These are phyloP conservation scores for Polyodon spathula DNA, from an alignment of 2,113 vertebrate species.

Conservation along the genomic window DNA sequence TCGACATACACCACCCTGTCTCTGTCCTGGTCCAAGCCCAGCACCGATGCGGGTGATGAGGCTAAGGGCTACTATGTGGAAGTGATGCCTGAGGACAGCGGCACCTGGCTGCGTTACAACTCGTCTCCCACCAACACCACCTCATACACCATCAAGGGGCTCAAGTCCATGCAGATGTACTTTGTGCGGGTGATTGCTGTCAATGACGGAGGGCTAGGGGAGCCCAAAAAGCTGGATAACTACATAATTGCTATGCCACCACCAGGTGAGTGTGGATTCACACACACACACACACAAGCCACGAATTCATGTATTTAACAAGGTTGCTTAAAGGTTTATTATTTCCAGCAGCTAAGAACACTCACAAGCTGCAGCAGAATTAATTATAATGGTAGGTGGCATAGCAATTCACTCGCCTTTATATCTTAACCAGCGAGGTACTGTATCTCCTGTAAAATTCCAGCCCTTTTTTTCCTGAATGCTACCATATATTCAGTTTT, in stretches of 20 bases:
- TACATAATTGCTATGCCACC: constrained; percentile 50
- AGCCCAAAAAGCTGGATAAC: constrained; percentile 53
- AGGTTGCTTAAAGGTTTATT: too few species aligned
- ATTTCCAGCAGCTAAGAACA: too few species aligned
- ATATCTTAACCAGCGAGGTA: too few species aligned
- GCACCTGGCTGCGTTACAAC: constrained; percentile 70
- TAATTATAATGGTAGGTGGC: too few species aligned
- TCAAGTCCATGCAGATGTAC: constrained; percentile 63
- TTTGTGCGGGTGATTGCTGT: constrained; percentile 61
- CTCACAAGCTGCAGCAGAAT: too few species aligned
- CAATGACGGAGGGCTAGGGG: constrained; percentile 58
- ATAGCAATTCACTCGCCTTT: too few species aligned
- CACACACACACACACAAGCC: too few species aligned
- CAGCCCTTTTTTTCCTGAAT: too few species aligned
- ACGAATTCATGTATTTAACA: too few species aligned
- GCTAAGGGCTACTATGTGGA: constrained; percentile 75
- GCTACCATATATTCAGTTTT: too few species aligned
- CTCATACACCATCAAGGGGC: constrained; percentile 64
- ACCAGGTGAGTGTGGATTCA: constrained; percentile 51
- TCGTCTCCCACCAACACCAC: constrained; percentile 40
- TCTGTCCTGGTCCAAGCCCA: constrained; percentile 69
- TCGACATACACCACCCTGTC: constrained; percentile 64
- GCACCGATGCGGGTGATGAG: constrained; percentile 38
- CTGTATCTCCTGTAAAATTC: too few species aligned
- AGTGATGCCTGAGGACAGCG: constrained; percentile 50